Evolutionary conservation across 1,140 invertebrate species (phyloP), one percentile per base, ranked within the genome.

Genomic region (Rhopalosiphum maidis): DNA sequence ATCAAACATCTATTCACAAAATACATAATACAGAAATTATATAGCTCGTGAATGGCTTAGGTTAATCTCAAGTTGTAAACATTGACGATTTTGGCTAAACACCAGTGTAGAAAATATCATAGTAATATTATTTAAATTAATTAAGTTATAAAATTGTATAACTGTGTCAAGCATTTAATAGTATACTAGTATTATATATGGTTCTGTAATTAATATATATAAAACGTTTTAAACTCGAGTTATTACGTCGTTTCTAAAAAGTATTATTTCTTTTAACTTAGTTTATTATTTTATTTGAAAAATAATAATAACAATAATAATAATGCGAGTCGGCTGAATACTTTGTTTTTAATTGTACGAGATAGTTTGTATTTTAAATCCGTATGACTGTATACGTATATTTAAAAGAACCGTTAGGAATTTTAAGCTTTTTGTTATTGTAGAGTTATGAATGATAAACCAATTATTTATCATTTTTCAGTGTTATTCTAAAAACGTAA

Each of bases 391-490:
- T 41, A 23, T 1, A 18, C 25, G 7, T 22, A 30, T 23, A 30
- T 37, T 23, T 89, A 11, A 23, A 54, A 51, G n/a, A 89, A 51
- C 87, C 48, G 48, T 89, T 88, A 88, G 86, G 46, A 89, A 89
- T 89, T 54, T 54, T 30, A 15, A 54, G 4, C 30, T 15, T 54
- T 54, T 54, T 37, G n/a, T 89, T 48, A 89, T 89, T 89, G 8
- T 23, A 88, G 30, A 41, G 30, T 30, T 48, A 87, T 48, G 35
- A 43, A 46, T 86, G n/a, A 25, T 86, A 46, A 30, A 87, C 37
- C 8, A 15, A 43, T 22, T 8, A 43, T 85, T 85, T 23, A 35
- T 77, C 35, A 43, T 43, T 41, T 22, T 86, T 86, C 37, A 86
- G 35, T 18, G 11, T 30, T 18, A 46, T 46, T 86, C n/a, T 11